A percentile compares a stretch with the other conserved stretches of the same genome.
Evolutionary conservation across 2,888 invertebrate genomes (phyloP).

Genomic region (Pyrochroa serraticornis): DNA sequence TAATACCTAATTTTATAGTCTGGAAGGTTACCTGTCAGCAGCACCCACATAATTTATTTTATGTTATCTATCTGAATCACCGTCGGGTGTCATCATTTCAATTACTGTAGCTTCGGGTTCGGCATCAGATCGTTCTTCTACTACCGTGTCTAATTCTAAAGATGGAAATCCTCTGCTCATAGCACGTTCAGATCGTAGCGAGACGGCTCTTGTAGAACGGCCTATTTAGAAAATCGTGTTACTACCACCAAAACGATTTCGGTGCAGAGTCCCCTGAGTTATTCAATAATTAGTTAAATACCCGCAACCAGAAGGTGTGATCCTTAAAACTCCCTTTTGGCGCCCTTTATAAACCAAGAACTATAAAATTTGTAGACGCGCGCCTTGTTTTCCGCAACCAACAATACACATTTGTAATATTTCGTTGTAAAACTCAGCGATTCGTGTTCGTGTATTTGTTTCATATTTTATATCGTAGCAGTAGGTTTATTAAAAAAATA

Average conservation of each 20-base stretch:
- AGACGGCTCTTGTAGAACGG: conserved; percentile 66
- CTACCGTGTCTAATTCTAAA: conserved; percentile 81
- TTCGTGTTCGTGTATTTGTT: no score
- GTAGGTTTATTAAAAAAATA: no score
- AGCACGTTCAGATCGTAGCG: conserved; percentile 68
- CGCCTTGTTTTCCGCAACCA: no score
- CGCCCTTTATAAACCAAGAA: no score
- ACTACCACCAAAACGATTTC: neutral
- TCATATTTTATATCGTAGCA: no score
- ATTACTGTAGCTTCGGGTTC: conserved; percentile 62
- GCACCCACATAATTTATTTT: conserved; percentile 44
- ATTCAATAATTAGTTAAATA: neutral
- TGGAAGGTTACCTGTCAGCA: conserved; percentile 49
- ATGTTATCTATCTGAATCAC: conserved; percentile 55
- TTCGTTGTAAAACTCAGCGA: no score
- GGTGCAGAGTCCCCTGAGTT: neutral
- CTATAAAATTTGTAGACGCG: no score
- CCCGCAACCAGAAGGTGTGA: no score
- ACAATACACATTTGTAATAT: no score
- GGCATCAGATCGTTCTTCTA: conserved; percentile 82
- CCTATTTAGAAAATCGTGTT: conserved; percentile 48
- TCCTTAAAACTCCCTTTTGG: no score
- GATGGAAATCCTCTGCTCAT: conserved; percentile 78
- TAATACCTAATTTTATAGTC: neutral
- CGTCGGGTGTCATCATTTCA: conserved; percentile 56